These are phyloP conservation scores for Scatophagus argus DNA, from an alignment of 2,113 vertebrate species.

Conservation along the genomic window DNA sequence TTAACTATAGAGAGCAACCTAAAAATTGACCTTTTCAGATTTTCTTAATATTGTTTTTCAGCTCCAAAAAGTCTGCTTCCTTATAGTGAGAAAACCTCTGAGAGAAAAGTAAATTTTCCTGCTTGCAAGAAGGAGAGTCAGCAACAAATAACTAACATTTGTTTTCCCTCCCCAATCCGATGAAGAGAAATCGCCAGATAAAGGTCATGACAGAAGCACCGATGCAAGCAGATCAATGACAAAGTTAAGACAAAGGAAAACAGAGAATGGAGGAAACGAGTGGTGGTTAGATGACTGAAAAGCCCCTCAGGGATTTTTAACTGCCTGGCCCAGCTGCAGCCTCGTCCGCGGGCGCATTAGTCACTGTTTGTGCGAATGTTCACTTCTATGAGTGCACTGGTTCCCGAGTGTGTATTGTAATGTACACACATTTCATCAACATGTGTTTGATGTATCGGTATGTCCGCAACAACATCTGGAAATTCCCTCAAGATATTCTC, in stretches of 20 bases:
- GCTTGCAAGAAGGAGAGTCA: background rate
- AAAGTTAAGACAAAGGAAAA: conserved; percentile 18
- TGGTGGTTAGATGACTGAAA: conserved; percentile 39
- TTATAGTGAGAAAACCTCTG: no score
- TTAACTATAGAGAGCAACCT: background rate
- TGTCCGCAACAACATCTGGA: conserved; percentile 54
- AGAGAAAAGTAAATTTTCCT: background rate
- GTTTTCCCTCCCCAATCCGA: conserved; percentile 1
- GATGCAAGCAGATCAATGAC: conserved; percentile 19
- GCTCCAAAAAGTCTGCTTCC: background rate
- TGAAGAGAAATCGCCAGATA: conserved; percentile 22
- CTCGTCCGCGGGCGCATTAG: background rate
- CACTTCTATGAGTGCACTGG: background rate
- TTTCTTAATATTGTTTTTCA: background rate
- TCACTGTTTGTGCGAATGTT: conserved; percentile 15
- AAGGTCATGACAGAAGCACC: conserved; percentile 27
- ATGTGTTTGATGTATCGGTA: conserved; percentile 15
- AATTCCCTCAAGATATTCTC: conserved; percentile 15
- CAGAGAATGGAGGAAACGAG: background rate
- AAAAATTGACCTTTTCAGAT: background rate
- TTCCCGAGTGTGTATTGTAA: conserved; percentile 2
- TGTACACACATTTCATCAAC: conserved; percentile 24
- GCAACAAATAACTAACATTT: conserved; percentile 18
- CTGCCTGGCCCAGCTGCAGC: conserved; percentile 43
- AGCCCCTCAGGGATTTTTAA: conserved; percentile 26